Conservation (phyloP, 2,113 vertebrate genomes). For the Hyaena hyaena region DNA sequence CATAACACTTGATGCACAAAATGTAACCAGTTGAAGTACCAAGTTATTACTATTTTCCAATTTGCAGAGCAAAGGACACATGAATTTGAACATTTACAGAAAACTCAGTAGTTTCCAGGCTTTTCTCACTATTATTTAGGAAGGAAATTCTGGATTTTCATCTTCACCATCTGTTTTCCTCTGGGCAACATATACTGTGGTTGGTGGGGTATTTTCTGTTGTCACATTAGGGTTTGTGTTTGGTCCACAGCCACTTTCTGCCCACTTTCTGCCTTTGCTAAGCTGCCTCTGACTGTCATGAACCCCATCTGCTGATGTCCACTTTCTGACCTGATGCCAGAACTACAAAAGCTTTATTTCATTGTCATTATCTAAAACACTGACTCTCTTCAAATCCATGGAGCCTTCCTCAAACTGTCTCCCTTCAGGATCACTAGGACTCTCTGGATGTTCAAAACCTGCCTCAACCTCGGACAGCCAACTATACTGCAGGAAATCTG, state of each 20-base stretch:
- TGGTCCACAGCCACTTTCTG: background rate
- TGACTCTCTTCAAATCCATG: background rate
- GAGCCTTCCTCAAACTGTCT: background rate
- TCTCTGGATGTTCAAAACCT: background rate
- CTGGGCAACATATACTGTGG: background rate
- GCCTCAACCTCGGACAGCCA: background rate
- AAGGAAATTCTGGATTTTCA: background rate
- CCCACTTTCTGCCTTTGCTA: background rate
- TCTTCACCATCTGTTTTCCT: background rate
- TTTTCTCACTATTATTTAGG: background rate
- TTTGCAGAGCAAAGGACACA: background rate
- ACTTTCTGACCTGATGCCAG: background rate
- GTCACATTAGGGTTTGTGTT: background rate
- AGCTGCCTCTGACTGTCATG: background rate
- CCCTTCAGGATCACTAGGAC: background rate
- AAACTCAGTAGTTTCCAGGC: background rate
- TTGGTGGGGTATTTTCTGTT: background rate
- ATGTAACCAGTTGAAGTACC: background rate
- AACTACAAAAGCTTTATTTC: background rate
- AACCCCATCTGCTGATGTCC: background rate
- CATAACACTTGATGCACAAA: background rate
- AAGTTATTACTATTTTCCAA: background rate
- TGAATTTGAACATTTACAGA: background rate
- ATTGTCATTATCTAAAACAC: background rate
- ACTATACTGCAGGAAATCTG: background rate